phyloP scores from a whole-genome alignment of 2,797 vertebrate species.

The Bradypodion ventrale region DNA sequence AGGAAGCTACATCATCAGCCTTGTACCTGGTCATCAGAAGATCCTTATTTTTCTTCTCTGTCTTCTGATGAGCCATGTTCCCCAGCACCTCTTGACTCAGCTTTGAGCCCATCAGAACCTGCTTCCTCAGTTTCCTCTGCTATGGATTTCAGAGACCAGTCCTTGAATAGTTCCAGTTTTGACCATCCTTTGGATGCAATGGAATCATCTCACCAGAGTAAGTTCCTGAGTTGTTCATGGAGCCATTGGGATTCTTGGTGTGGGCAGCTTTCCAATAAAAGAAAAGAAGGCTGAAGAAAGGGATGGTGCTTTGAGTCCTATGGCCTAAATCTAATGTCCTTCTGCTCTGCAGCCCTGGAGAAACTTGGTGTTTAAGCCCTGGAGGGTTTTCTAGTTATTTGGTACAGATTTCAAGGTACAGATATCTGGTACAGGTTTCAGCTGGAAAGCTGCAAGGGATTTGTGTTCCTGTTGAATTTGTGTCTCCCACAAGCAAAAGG shows the following conservation, averaged over 20 bases:
- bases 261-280: fast-evolving
- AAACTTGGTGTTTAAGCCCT: no score
- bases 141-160: slow-evolving; percentile 6
- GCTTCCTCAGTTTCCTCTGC: neutral
- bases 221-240: slow-evolving; percentile 34
- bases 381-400: no score
- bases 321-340: no score
- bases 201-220: slow-evolving; percentile 37
- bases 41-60: slow-evolving; percentile 73
- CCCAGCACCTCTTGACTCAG: slow-evolving; percentile 42
- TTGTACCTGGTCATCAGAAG: slow-evolving; percentile 67
- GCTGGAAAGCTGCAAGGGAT: no score
- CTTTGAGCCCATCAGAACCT: slow-evolving; percentile 27
- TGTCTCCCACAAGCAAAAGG: no score
- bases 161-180: neutral
- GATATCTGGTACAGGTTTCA: no score
- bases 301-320: neutral
- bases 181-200: neutral
- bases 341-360: no score
- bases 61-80: slow-evolving; percentile 49
- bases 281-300: neutral
- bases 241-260: fast-evolving
- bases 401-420: no score
- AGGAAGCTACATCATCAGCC: neutral
- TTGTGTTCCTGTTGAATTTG: no score